Percentiles rank a stretch among this genome's conserved stretches.
These are phyloP conservation scores for Platysternon megacephalum DNA, from an alignment of 2,113 vertebrate genomes.

Conservation along the genomic window DNA sequence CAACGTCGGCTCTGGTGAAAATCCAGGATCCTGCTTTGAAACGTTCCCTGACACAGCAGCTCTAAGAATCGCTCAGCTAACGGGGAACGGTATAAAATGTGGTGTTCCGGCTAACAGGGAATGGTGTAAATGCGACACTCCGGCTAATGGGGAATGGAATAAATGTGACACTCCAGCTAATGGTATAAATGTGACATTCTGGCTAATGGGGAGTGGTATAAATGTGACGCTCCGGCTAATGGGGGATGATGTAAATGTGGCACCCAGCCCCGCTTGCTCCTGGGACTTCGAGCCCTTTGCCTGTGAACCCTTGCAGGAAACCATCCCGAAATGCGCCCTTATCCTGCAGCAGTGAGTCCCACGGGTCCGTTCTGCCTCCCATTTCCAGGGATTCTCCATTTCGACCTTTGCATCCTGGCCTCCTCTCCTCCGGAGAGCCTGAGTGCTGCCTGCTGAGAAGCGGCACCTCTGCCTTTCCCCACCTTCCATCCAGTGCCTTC, in stretches of 20 bases:
- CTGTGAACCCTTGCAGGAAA: background rate
- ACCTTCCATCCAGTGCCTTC: background rate
- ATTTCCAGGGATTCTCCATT: background rate
- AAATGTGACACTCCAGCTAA: background rate
- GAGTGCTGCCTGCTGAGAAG: background rate
- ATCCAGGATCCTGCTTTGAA: background rate
- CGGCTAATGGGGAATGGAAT: background rate
- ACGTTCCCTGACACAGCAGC: background rate
- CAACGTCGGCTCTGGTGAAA: background rate
- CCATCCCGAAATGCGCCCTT: background rate
- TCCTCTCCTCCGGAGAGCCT: background rate
- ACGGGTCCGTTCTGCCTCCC: background rate
- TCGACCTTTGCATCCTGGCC: background rate
- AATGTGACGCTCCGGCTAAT: background rate
- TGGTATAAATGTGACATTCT: background rate
- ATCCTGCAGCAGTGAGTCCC: background rate
- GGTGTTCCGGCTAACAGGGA: background rate
- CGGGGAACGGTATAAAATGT: no score
- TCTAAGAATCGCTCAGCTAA: background rate
- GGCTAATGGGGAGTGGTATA: background rate
- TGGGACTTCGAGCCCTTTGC: background rate
- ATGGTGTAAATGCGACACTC: background rate
- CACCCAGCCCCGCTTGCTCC: background rate
- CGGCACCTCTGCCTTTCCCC: background rate
- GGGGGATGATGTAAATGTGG: background rate